phyloP scores from a whole-genome alignment of 2,797 vertebrate genomes.

The Fistularia commersonii region DNA sequence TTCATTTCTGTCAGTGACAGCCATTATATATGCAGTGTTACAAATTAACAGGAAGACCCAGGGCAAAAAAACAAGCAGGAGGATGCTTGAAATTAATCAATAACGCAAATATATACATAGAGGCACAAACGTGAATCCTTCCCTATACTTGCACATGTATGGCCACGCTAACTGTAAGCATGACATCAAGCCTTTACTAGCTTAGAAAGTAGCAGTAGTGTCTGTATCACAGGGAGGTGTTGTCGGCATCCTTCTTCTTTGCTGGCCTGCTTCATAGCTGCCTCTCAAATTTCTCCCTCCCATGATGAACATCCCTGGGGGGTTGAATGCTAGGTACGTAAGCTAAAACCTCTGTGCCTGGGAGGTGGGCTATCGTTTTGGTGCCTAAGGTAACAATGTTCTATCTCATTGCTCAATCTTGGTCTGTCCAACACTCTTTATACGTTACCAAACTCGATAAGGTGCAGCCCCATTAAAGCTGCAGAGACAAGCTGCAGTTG shows the following conservation, averaged over 20 bases:
- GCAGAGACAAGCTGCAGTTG: constrained; percentile 40
- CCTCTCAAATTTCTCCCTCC: constrained; percentile 59
- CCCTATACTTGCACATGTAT: not conserved
- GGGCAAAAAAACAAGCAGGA: constrained; percentile 45
- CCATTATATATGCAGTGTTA: constrained; percentile 59
- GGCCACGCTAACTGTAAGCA: constrained; percentile 22
- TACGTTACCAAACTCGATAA: constrained; percentile 25
- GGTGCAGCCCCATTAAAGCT: constrained; percentile 33
- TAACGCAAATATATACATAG: constrained; percentile 43
- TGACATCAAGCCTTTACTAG: constrained; percentile 29
- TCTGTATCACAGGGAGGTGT: constrained; percentile 52
- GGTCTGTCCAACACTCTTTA: constrained; percentile 10
- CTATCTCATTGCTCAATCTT: constrained; percentile 20
- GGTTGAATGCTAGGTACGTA: constrained; percentile 43
- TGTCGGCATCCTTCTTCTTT: constrained; percentile 43
- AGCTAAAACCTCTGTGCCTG: constrained; percentile 48
- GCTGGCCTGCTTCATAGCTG: constrained; percentile 37
- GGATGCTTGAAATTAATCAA: constrained; percentile 56
- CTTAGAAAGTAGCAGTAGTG: constrained; percentile 57
- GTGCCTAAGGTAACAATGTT: constrained; percentile 58
- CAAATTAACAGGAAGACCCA: constrained; percentile 51
- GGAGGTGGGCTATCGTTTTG: constrained; percentile 39
- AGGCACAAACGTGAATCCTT: constrained; percentile 5
- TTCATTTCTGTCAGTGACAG: constrained; percentile 27
- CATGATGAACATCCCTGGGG: constrained; percentile 47